phyloP scores from a whole-genome alignment of 2,888 invertebrate genomes.

The Andrena bucephala region DNA sequence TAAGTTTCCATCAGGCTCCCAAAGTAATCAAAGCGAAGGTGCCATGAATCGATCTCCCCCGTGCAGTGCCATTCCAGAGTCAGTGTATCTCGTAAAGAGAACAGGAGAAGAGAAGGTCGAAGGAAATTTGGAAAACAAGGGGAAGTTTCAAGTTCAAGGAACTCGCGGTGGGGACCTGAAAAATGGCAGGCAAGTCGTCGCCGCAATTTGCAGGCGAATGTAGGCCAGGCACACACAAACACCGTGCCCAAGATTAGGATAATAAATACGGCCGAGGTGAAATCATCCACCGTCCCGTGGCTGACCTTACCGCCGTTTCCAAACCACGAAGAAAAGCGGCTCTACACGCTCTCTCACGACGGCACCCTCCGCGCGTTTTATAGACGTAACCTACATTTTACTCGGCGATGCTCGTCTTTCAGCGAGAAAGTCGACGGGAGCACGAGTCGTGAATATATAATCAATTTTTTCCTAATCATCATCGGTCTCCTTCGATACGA shows the following conservation, averaged over 20 bases:
- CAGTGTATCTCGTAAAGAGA: background rate
- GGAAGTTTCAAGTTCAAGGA: constrained; percentile 34
- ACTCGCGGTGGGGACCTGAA: constrained; percentile 57
- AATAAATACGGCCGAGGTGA: constrained; percentile 74
- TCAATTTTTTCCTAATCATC: constrained; percentile 12
- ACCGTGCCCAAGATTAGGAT: constrained; percentile 68
- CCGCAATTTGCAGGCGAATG: constrained; percentile 65
- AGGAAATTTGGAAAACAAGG: background rate
- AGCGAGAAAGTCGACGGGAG: constrained; percentile 63
- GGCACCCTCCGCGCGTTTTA: constrained; percentile 70
- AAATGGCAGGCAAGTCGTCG: constrained; percentile 59
- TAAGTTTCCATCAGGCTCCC: too few species aligned
- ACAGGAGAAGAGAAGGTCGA: background rate
- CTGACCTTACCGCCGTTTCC: constrained; percentile 69
- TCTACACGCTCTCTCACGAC: constrained; percentile 58
- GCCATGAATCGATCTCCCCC: too few species aligned
- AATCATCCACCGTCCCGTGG: constrained; percentile 72
- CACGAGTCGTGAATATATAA: constrained; percentile 3
- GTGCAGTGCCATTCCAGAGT: too few species aligned
- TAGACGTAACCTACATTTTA: constrained; percentile 71
- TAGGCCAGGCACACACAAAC: constrained; percentile 58
- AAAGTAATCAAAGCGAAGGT: too few species aligned
- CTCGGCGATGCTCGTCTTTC: constrained; percentile 61
- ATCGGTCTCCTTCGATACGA: background rate
- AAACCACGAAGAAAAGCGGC: constrained; percentile 51